phyloP scores from a whole-genome alignment of 1,140 invertebrate genomes.

The Drosophila pachea region DNA sequence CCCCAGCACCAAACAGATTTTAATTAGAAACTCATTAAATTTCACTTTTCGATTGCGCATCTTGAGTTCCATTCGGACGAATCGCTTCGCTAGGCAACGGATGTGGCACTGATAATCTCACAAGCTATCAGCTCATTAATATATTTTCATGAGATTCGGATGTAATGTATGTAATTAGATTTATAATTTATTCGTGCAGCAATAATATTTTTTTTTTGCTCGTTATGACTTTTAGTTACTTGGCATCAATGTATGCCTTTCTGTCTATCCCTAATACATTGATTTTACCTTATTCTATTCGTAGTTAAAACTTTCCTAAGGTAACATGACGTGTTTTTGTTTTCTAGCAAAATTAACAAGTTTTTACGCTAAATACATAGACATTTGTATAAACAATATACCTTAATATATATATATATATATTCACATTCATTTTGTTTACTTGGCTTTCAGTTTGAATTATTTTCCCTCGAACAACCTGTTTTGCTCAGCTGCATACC shows the following conservation, averaged over 20 bases:
- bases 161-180: not conserved
- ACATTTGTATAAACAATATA: not conserved
- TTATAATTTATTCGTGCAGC: slow-evolving; percentile 8
- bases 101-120: slow-evolving; percentile 7
- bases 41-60: slow-evolving; percentile 5
- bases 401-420: slow-evolving; percentile 1
- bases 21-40: not conserved
- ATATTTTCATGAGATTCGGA: not conserved
- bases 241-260: too few species aligned
- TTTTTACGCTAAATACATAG: not conserved
- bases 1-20: not conserved
- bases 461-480: not conserved
- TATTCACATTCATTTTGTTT: not conserved
- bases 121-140: slow-evolving; percentile 26
- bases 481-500: not conserved
- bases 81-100: slow-evolving; percentile 12
- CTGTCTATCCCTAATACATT: too few species aligned
- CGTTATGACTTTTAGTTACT: too few species aligned
- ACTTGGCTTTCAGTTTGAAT: too few species aligned
- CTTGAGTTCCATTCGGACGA: not conserved
- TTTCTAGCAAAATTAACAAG: not conserved
- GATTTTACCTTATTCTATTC: too few species aligned
- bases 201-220: not conserved
- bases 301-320: too few species aligned
- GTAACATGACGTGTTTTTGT: not conserved